Evolutionary conservation across 2,113 vertebrate genomes (phyloP), one percentile per base, ranked within the genome.

Genomic region (Malurus alboscapulatus): DNA sequence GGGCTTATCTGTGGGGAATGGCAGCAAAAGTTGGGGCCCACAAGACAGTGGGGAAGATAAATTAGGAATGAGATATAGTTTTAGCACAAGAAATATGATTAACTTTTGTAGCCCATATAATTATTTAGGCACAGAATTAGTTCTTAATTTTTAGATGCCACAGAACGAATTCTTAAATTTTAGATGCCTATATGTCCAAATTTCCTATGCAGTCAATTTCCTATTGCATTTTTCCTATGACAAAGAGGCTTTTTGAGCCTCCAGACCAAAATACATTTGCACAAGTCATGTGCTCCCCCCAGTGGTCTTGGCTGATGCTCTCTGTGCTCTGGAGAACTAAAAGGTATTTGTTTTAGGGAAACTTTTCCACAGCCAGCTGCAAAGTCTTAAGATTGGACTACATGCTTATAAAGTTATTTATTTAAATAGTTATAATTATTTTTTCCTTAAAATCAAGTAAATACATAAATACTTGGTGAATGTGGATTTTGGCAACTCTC

Each of bases 211-310:
- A 17, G 42, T 11, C 38, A 38, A 38, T 38, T 38, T 38, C 38
- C 38, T 38, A 38, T 38, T 38, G 38, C 38, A 38, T 38, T 38
- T 38, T 38, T 11, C 38, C 14, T 48, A 0, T 3, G 20, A 18
- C 22, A 15, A 20, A 22, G 6, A 14, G 6, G 17, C 7, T 20
- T 68, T 50, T 9, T 0, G 9, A 29, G 13, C 9, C 14, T 2
- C 7, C 20, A 10, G 8, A 29, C 26, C 0, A 0, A 77, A 34
- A 34, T 3, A 9, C 6, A 5, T 71, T 84, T 67, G 26, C 40
- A 73, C n/a, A 14, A n/a, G 67, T 10, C 67, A 10, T 3, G 61
- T 57, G 71, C 92, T 72, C 85, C 92, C 88, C 84, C 87, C 32
- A 59, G 84, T 40, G 89, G 84, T 21, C 55, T 62, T 21, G 7